Evolutionary conservation across 2,113 vertebrate species (phyloP).

Genomic region (Entosphenus tridentatus): DNA sequence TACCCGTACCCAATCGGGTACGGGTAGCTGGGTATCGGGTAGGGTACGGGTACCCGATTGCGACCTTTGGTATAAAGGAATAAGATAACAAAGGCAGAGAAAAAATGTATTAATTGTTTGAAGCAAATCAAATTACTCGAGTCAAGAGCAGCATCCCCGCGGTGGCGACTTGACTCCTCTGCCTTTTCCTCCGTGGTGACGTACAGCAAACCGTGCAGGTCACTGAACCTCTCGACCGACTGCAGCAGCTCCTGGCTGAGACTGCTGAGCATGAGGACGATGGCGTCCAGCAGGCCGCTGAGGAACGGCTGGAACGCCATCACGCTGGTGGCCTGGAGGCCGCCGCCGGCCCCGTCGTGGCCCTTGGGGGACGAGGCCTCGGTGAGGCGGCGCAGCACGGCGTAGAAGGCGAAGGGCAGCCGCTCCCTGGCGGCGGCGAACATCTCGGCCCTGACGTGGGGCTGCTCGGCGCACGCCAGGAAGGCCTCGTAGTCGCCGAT

Average conservation of each 20-base stretch:
- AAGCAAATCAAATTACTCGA: no score
- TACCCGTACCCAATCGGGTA: no score
- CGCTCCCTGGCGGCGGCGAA: not conserved
- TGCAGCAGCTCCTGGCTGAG: not conserved
- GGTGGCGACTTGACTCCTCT: no score
- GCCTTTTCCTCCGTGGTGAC: no score
- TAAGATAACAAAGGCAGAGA: no score
- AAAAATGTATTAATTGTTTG: no score
- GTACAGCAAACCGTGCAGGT: no score
- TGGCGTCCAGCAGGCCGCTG: constrained; percentile 1
- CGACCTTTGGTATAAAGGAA: no score
- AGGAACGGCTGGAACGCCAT: not conserved
- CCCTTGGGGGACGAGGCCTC: not conserved
- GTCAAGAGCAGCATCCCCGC: no score
- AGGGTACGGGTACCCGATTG: no score
- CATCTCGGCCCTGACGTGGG: not conserved
- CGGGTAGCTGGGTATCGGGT: no score
- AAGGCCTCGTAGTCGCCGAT: constrained; percentile 1
- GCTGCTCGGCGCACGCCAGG: not conserved
- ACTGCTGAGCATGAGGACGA: constrained; percentile 3
- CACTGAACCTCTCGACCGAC: not conserved
- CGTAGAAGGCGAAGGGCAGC: constrained; percentile 1
- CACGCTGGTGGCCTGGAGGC: no score
- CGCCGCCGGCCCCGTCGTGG: not conserved
- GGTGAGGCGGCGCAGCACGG: not conserved